These are phyloP conservation scores for Gila orcuttii DNA, from an alignment of 2,113 vertebrate species.

Conservation along the genomic window DNA sequence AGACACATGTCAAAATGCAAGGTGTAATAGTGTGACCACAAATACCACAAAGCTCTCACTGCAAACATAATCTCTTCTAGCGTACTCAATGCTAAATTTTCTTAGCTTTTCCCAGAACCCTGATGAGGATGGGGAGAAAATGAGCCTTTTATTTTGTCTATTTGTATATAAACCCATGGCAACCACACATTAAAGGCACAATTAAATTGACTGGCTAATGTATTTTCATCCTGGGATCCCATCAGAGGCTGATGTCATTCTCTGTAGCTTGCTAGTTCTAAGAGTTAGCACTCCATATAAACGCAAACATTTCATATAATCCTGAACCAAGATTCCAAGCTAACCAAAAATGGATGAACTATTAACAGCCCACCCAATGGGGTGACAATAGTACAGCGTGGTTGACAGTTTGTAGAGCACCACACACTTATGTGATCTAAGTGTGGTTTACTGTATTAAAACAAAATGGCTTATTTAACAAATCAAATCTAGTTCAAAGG, in stretches of 20 bases:
- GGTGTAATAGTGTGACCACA: not conserved
- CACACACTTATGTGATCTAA: slow-evolving; percentile 14
- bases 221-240: slow-evolving; percentile 30
- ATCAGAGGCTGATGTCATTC: slow-evolving; percentile 50
- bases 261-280: slow-evolving; percentile 13
- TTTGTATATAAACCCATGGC: slow-evolving; percentile 50
- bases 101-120: slow-evolving; percentile 12
- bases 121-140: slow-evolving; percentile 23
- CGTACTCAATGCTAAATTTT: not conserved
- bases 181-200: slow-evolving; percentile 37
- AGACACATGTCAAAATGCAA: slow-evolving; percentile 56
- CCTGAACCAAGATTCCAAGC: slow-evolving; percentile 7
- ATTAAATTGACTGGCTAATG: slow-evolving; percentile 52
- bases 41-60: not conserved
- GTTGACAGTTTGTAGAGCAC: not conserved
- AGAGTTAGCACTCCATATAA: not conserved
- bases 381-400: not conserved
- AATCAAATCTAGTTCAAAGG: slow-evolving; percentile 33
- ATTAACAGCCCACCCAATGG: not conserved
- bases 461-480: slow-evolving; percentile 44
- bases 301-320: not conserved
- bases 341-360: slow-evolving; percentile 16
- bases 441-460: slow-evolving; percentile 16
- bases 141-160: slow-evolving; percentile 31
- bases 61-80: not conserved